A percentile compares a stretch with the other conserved stretches of the same genome.
Conservation (phyloP, 2,797 vertebrate species). For the Luscinia megarhynchos region DNA sequence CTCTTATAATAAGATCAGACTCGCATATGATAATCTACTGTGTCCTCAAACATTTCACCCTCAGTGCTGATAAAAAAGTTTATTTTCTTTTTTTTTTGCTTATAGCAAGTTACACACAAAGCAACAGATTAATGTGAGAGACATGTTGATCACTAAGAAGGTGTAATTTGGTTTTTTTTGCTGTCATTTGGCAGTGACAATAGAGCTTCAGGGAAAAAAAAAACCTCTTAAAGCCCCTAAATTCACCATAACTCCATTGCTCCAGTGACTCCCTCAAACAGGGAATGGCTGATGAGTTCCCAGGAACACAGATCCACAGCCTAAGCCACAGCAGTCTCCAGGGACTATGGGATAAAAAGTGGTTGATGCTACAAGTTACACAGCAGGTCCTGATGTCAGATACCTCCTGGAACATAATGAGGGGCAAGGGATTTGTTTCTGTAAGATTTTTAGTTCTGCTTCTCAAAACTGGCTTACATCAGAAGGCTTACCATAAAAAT, state of each 20-base stretch:
- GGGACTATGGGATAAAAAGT: neutral
- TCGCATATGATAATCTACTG: neutral
- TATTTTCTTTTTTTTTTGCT: neutral
- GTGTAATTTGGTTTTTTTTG: neutral
- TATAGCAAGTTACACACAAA: neutral
- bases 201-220: neutral
- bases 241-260: neutral
- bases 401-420: neutral
- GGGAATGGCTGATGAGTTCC: neutral
- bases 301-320: neutral
- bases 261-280: neutral
- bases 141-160: neutral
- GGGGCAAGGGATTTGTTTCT: neutral
- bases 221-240: neutral
- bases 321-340: neutral
- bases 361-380: neutral
- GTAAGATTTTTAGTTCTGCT: neutral
- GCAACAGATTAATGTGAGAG: neutral
- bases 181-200: neutral
- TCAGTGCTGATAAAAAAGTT: neutral
- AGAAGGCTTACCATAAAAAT: neutral
- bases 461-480: neutral
- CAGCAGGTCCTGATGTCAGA: neutral
- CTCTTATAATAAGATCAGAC: neutral
- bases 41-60: neutral